Conservation (phyloP, 2,113 vertebrate genomes). For the Nothoprocta perdicaria region DNA sequence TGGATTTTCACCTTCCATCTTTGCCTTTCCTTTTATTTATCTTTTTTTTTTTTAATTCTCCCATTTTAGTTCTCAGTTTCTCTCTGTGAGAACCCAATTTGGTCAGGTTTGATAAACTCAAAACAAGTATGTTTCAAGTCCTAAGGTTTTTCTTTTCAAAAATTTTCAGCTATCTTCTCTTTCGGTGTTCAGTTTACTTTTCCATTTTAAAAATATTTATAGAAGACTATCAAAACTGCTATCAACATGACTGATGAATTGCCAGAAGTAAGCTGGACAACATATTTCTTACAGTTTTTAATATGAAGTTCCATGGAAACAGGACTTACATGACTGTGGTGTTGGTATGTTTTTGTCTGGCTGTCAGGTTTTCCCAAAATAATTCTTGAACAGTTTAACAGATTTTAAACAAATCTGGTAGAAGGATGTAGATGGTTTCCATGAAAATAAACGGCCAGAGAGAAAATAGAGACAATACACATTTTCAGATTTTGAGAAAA, state of each 20-base stretch:
- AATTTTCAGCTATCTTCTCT: background rate
- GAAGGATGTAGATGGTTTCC: background rate
- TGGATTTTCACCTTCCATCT: background rate
- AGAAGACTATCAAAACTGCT: background rate
- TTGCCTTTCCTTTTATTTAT: background rate
- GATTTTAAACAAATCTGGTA: background rate
- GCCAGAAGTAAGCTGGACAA: background rate
- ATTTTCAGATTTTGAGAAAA: background rate
- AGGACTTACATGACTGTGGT: background rate
- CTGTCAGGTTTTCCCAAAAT: background rate
- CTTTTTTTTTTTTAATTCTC: background rate
- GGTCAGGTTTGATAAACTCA: background rate
- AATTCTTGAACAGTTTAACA: fast-evolving
- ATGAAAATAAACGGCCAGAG: background rate
- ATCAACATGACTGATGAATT: no score
- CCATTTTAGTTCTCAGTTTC: background rate
- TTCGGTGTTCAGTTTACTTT: background rate
- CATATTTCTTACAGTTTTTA: background rate
- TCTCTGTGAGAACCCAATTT: background rate
- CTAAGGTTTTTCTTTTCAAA: background rate
- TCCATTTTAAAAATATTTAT: background rate
- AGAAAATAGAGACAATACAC: background rate
- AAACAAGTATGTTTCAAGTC: background rate
- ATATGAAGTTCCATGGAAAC: background rate
- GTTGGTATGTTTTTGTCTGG: background rate